phyloP scores from a whole-genome alignment of 2,113 vertebrate genomes.

The Capra hircus region DNA sequence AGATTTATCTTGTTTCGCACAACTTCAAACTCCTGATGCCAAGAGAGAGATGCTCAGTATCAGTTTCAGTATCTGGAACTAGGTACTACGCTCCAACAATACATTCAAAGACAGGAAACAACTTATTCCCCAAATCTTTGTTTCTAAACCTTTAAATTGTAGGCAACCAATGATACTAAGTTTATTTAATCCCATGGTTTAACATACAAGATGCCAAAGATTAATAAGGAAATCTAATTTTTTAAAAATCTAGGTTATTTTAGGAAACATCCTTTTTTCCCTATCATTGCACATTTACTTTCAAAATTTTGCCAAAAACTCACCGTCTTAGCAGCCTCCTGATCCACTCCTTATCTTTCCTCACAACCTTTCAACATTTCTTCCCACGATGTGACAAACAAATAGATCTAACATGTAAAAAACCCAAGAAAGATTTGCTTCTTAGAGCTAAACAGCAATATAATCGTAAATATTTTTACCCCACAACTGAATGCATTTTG shows the following conservation, averaged over 20 bases:
- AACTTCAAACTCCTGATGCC: background rate
- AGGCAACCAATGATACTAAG: background rate
- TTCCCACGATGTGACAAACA: background rate
- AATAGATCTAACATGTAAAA: background rate
- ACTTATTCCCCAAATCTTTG: background rate
- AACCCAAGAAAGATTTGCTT: background rate
- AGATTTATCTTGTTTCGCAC: background rate
- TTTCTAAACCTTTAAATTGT: background rate
- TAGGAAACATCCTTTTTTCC: background rate
- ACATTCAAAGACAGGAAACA: background rate
- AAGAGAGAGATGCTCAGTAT: background rate
- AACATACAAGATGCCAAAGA: background rate
- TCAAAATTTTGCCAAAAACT: background rate
- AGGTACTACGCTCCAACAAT: background rate
- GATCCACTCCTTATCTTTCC: background rate
- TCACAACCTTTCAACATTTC: background rate
- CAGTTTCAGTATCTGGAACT: background rate
- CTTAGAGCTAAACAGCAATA: conserved; percentile 3
- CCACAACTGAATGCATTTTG: background rate
- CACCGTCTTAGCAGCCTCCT: background rate
- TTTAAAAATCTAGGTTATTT: background rate
- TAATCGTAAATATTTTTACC: background rate
- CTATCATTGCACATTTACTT: background rate
- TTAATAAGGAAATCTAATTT: background rate
- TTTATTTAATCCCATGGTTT: background rate